A percentile compares a stretch with the other conserved stretches of the same genome.
These are phyloP conservation scores for Collichthys lucidus DNA, from an alignment of 2,113 vertebrate genomes.

Conservation along the genomic window DNA sequence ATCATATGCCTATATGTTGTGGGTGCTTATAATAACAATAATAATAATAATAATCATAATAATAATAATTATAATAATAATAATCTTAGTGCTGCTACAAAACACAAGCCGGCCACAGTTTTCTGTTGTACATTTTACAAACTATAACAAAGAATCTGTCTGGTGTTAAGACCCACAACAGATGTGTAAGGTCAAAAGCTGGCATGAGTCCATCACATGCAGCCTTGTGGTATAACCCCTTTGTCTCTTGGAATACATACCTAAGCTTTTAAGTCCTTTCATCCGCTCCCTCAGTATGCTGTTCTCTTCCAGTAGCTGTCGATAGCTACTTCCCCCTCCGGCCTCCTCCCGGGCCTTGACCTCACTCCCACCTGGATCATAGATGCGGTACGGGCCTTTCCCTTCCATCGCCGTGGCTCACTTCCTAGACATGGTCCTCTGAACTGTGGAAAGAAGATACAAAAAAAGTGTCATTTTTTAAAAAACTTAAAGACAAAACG, in stretches of 20 bases:
- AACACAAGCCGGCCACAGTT: not conserved
- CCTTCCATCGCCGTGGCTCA: slow-evolving; percentile 90
- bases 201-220: not conserved
- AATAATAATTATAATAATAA: not conserved
- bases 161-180: not conserved
- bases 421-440: slow-evolving; percentile 78
- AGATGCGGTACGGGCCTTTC: slow-evolving; percentile 95
- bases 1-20: not conserved
- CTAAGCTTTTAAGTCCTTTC: slow-evolving; percentile 95
- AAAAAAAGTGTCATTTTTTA: not conserved
- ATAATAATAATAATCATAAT: no score
- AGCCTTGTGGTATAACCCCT: slow-evolving; percentile 8
- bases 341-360: slow-evolving; percentile 84
- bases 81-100: not conserved
- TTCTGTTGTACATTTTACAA: not conserved
- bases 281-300: slow-evolving; percentile 92
- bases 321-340: slow-evolving; percentile 84
- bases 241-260: slow-evolving; percentile 79
- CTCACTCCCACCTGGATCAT: slow-evolving; percentile 92
- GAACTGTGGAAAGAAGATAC: slow-evolving; percentile 48
- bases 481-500: not conserved
- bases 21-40: not conserved
- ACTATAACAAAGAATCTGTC: not conserved
- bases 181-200: not conserved
- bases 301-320: slow-evolving; percentile 93